Evolutionary conservation across 2,113 vertebrate genomes (phyloP).

Genomic region (Sebastes fasciatus): DNA sequence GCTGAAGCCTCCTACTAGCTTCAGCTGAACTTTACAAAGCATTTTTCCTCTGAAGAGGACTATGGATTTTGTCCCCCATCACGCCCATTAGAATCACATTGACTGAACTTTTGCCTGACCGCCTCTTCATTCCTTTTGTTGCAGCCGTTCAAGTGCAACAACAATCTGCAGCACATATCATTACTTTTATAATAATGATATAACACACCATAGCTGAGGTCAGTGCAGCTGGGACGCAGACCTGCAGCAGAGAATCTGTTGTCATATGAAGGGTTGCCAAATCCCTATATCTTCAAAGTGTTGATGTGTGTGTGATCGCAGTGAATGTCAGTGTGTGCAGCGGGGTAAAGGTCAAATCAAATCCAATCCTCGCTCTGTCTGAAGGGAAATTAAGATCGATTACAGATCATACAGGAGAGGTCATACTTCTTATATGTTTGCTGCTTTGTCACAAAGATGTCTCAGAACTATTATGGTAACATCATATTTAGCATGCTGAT

Average conservation of each 20-base stretch:
- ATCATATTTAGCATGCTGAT: neutral
- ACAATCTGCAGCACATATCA: neutral
- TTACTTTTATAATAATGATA: neutral
- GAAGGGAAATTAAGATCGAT: slow-evolving; percentile 34
- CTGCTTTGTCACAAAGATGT: neutral
- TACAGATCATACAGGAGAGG: slow-evolving; percentile 9
- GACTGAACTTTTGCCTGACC: neutral
- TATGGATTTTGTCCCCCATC: neutral
- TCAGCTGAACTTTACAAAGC: neutral
- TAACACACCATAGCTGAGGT: neutral
- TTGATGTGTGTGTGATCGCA: slow-evolving; percentile 15
- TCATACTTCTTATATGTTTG: slow-evolving; percentile 5
- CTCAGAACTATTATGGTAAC: neutral
- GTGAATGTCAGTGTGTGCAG: slow-evolving; percentile 18
- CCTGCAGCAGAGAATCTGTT: neutral
- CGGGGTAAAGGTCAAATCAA: slow-evolving; percentile 49
- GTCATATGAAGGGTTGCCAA: neutral
- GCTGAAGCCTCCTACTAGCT: neutral
- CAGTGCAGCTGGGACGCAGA: neutral
- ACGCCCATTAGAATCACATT: neutral
- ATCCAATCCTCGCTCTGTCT: slow-evolving; percentile 11
- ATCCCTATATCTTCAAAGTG: neutral
- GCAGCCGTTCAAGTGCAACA: neutral
- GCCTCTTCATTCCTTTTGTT: neutral
- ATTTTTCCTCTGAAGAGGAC: neutral